phyloP scores from a whole-genome alignment of 2,888 invertebrate genomes.

The Bursaphelenchus okinawaensis region DNA sequence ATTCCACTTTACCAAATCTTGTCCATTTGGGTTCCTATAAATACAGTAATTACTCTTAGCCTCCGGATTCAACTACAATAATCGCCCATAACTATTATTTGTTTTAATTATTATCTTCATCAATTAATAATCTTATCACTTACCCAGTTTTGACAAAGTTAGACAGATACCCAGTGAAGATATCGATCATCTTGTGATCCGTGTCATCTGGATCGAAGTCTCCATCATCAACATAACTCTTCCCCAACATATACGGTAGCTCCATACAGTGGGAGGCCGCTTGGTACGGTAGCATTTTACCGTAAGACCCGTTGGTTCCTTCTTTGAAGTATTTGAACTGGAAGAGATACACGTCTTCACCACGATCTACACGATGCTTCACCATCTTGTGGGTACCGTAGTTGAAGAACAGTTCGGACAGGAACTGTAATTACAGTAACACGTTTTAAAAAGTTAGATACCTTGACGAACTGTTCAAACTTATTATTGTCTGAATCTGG shows the following conservation, averaged over 20 bases:
- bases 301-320: constrained; percentile 27
- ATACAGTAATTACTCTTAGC: neutral
- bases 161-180: constrained; percentile 32
- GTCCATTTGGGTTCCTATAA: constrained; percentile 18
- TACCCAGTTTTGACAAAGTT: constrained; percentile 43
- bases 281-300: constrained; percentile 29
- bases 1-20: neutral
- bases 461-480: neutral
- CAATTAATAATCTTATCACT: neutral
- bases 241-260: constrained; percentile 38
- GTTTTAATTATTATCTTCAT: no score
- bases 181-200: constrained; percentile 34
- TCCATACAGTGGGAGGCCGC: constrained; percentile 38
- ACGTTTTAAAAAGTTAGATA: no score
- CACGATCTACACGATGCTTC: constrained; percentile 11
- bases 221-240: constrained; percentile 24
- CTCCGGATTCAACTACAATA: neutral
- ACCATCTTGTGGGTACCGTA: constrained; percentile 14
- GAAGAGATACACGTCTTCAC: constrained; percentile 30
- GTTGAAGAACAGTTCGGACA: constrained; percentile 15
- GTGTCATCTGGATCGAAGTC: constrained; percentile 29
- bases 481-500: constrained; percentile 10
- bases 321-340: constrained; percentile 36
- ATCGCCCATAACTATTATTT: no score
- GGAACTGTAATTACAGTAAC: constrained; percentile 4